These are phyloP conservation scores for Catotricha subobsoleta DNA, from an alignment of 2,888 invertebrate species.

Conservation along the genomic window DNA sequence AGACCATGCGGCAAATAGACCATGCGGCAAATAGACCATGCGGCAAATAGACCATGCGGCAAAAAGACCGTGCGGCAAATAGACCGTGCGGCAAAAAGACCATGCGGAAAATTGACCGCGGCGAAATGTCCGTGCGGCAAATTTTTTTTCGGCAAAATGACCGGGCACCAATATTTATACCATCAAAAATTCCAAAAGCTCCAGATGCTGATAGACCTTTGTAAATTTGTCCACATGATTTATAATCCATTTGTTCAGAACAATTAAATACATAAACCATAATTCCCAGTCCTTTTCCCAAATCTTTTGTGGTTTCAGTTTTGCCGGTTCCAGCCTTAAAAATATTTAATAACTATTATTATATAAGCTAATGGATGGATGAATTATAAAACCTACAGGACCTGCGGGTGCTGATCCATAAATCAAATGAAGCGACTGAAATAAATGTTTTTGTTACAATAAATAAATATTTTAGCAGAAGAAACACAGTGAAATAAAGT, in stretches of 20 bases:
- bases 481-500: neutral
- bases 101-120: too few relatives aligned
- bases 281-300: constrained; percentile 87
- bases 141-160: too few relatives aligned
- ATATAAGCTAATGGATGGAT: too few relatives aligned
- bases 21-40: too few relatives aligned
- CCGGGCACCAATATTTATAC: too few relatives aligned
- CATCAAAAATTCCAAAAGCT: constrained; percentile 96
- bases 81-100: too few relatives aligned
- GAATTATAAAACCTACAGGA: constrained; percentile 84
- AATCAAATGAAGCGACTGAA: constrained; percentile 67
- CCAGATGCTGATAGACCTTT: constrained; percentile 88
- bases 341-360: too few relatives aligned
- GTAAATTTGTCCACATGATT: constrained; percentile 89
- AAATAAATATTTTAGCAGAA: neutral
- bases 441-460: neutral
- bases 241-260: constrained; percentile 96
- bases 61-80: too few relatives aligned
- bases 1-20: too few relatives aligned
- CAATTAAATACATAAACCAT: constrained; percentile 98
- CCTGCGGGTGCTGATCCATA: constrained; percentile 96
- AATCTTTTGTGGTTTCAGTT: constrained; percentile 93
- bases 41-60: too few relatives aligned
- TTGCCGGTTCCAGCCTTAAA: constrained; percentile 93
- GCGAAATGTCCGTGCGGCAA: too few relatives aligned